Base-by-base conservation (phyloP, 2,113 vertebrate species). In the Carlito syrichta region DNA sequence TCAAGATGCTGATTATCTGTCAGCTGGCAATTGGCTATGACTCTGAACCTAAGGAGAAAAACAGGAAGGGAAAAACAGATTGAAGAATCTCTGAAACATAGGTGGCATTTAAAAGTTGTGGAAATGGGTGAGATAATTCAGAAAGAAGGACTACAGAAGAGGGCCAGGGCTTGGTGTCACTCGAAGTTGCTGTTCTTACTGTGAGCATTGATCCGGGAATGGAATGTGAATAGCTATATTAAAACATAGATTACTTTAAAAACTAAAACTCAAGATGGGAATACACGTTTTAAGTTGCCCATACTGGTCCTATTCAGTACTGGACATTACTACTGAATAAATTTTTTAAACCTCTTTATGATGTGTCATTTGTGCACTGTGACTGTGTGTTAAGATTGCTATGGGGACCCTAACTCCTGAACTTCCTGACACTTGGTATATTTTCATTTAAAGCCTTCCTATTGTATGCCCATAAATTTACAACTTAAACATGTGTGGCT, bases 361-460 rank as follows among this genome's bases (percentile, higher is more conserved):
- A 89, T 58, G 83, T 63, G 30, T 32, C 22, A 19, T 93, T 93
- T 96, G 86, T 90, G 48, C 56, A 62, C 68, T 22, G 22, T 56
- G 87, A 38, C 66, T 52, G 7, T 91, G 52, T 92, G 43, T 89
- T 95, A 91, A 96, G 93, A 85, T 54, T 92, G 71, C 35, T 35
- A 20, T 54, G 81, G 77, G 71, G 60, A 77, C 81, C 30, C 97
- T 98, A 97, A 95, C 84, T 95, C 66, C 84, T 96, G 71, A 95
- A 97, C 95, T 98, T 97, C 93, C 96, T 95, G 66, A 96, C 68
- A 83, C 63, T 63, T 8, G 9, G 27, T 82, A 43, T 84, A 86
- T 83, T 97, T 97, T 96, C 91, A 97, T 96, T 69, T 94, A 92
- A 95, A 97, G 83, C 91, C 32, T 96, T 96, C 68, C 79, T 84